phyloP scores from a whole-genome alignment of 2,113 vertebrate genomes.

The Aegithalos caudatus region DNA sequence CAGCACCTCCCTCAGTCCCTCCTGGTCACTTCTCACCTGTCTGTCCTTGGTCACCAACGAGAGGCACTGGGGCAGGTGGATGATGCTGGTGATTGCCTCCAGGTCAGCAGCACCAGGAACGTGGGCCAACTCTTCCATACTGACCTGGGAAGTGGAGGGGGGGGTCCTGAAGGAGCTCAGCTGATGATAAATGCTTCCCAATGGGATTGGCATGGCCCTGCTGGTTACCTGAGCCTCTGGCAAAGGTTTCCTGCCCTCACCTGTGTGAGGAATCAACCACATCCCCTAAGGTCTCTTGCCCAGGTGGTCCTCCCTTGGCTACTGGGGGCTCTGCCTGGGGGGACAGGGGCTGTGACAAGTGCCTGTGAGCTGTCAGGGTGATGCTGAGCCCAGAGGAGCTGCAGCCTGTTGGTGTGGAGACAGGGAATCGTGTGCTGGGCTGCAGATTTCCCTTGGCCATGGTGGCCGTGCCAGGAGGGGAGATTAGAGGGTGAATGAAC shows the following conservation, averaged over 20 bases:
- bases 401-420: background rate
- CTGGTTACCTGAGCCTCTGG: background rate
- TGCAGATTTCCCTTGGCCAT: background rate
- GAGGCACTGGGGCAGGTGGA: background rate
- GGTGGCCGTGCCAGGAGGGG: background rate
- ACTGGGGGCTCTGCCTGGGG: background rate
- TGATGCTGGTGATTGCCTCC: fast-evolving
- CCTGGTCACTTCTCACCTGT: background rate
- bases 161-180: background rate
- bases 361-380: background rate
- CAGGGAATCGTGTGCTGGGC: background rate
- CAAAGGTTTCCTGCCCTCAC: background rate
- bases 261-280: fast-evolving
- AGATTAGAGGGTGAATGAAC: background rate
- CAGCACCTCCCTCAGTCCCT: background rate
- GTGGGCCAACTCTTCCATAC: fast-evolving
- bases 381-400: background rate
- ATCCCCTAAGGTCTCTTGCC: background rate
- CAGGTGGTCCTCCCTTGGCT: background rate
- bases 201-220: fast-evolving
- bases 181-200: background rate
- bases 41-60: background rate
- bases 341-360: background rate
- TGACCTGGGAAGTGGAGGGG: background rate
- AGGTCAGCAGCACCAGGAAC: background rate